Base-by-base conservation (phyloP, 2,797 vertebrate species). In the Antrozous pallidus region DNA sequence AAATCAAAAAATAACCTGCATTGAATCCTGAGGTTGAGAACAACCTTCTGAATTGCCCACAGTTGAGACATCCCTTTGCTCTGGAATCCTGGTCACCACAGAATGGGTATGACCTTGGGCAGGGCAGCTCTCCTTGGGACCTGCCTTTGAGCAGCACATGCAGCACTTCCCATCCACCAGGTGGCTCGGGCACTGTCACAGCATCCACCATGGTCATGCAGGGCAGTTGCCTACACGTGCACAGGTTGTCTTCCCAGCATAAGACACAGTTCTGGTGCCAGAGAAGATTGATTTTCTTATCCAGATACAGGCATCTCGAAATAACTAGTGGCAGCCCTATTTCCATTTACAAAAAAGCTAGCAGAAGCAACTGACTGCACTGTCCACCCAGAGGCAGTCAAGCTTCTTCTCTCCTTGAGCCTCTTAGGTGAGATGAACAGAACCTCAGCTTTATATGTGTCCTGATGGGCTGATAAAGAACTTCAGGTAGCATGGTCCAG, bases 361-460 rank as follows among this genome's bases (percentile, higher is more conserved):
- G 20, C 1, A 83, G 61, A 86, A 67, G 17, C 67, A 13, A 63
- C 1, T 5, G 75, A 28, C 6, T 17, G 6, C 20, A 2, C 1
- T 0, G 33, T 28, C 6, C 33, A 17, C 56, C 10, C 13, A 8
- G 36, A 14, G 2, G 14, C 2, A 16, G 1, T 22, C 14, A 4
- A 4, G 3, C 26, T 18, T 69, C 47, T 12, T 6, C 2, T 12
- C n/a, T 73, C 16, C 31, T n/a, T 17, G 49, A 31, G 56, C 4
- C 71, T 61, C 24, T 28, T 33, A 0, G 2, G n/a, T 31, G 63
- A n/a, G 8, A 24, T 6, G 2, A 16, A 31, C 0, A 22, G 20
- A 31, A 20, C 11, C 38, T 18, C 10, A 0, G 49, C 3, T 36
- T 67, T 17, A 2, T 10, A 24, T 1, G 0, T 5, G 7, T 36